Evolutionary conservation across 2,113 vertebrate species (phyloP).

Genomic region (Odobenus rosmarus): DNA sequence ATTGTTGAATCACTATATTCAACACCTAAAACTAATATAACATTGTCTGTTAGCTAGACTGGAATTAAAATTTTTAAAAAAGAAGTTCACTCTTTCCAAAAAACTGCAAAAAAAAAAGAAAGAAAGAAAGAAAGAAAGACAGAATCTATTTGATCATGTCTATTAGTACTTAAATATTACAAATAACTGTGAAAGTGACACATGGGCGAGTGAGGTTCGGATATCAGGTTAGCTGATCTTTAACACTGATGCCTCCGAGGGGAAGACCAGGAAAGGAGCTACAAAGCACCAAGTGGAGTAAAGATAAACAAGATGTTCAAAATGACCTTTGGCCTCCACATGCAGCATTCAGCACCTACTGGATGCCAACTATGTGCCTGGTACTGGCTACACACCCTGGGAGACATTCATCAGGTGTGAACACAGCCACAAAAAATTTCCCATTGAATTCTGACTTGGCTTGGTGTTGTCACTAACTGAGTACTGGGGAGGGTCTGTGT

Average conservation of each 20-base stretch:
- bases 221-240: not conserved
- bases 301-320: too few species aligned
- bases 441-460: not conserved
- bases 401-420: not conserved
- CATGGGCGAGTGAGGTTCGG: not conserved
- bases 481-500: rapidly evolving
- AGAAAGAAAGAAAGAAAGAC: not conserved
- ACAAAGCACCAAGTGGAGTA: not conserved
- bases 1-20: not conserved
- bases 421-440: not conserved
- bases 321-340: not conserved
- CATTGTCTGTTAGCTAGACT: not conserved
- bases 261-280: not conserved
- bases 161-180: not conserved
- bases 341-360: not conserved
- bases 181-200: not conserved
- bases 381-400: not conserved
- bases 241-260: not conserved
- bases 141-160: not conserved
- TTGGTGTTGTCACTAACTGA: not conserved
- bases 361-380: not conserved
- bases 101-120: not conserved
- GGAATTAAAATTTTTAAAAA: not conserved
- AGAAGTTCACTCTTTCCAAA: not conserved
- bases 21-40: not conserved